Evolutionary conservation across 2,113 vertebrate species (phyloP).

Genomic region (Illadopsis cleaveri): DNA sequence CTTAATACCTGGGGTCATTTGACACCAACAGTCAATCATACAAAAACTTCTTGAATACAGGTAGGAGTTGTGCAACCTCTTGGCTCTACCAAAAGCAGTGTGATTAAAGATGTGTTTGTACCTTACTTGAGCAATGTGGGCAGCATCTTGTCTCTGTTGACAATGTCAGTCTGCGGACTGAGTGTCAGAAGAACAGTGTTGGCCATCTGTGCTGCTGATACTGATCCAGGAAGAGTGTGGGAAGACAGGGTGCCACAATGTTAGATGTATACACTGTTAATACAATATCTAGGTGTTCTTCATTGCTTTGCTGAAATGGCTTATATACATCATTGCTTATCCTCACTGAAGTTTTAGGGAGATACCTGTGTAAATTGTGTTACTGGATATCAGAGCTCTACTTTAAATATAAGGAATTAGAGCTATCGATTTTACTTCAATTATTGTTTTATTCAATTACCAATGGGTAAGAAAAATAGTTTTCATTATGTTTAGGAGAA

Average conservation of each 20-base stretch:
- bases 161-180: rapidly evolving
- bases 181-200: neutral
- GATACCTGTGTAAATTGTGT: neutral
- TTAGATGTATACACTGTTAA: neutral
- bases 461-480: neutral
- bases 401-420: neutral
- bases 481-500: neutral
- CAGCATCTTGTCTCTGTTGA: neutral
- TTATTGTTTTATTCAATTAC: neutral
- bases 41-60: neutral
- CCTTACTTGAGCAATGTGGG: neutral
- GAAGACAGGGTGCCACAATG: neutral
- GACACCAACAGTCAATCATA: neutral
- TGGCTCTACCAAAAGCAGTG: neutral
- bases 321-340: neutral
- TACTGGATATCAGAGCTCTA: neutral
- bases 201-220: neutral
- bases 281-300: neutral
- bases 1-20: neutral
- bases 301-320: neutral
- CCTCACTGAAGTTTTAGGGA: neutral
- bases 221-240: neutral
- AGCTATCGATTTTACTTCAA: neutral
- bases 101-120: neutral
- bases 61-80: neutral